These are phyloP conservation scores for Fulmarus glacialis DNA, from an alignment of 2,113 vertebrate genomes.

Conservation along the genomic window DNA sequence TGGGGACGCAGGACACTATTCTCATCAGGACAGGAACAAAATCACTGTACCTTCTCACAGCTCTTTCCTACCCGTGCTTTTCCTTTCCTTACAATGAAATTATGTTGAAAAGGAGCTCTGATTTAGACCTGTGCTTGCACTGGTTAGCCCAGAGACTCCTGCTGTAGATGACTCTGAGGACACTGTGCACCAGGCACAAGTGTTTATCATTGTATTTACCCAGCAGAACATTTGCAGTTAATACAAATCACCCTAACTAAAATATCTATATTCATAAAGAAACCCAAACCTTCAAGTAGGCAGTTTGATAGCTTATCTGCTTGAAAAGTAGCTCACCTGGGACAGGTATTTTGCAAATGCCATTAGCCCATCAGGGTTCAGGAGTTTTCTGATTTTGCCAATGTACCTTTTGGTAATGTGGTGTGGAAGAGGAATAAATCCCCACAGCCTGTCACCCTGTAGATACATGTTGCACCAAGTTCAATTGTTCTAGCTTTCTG, in stretches of 20 bases:
- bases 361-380: background rate
- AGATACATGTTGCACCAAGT: background rate
- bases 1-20: background rate
- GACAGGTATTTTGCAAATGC: background rate
- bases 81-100: background rate
- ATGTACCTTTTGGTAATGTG: background rate
- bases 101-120: background rate
- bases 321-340: background rate
- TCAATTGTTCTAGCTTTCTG: constrained; percentile 15
- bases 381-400: background rate
- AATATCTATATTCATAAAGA: background rate
- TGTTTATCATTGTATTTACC: background rate
- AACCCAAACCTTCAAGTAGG: background rate
- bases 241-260: background rate
- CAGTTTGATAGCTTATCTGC: background rate
- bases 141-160: background rate
- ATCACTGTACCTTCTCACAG: background rate
- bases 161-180: background rate
- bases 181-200: background rate
- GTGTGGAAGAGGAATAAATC: background rate
- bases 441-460: background rate
- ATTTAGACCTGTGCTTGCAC: background rate
- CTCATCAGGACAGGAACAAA: background rate
- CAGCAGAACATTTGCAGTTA: background rate
- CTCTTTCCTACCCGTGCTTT: background rate